Base-by-base conservation (phyloP, 2,113 vertebrate species). In the Montifringilla adamsi region DNA sequence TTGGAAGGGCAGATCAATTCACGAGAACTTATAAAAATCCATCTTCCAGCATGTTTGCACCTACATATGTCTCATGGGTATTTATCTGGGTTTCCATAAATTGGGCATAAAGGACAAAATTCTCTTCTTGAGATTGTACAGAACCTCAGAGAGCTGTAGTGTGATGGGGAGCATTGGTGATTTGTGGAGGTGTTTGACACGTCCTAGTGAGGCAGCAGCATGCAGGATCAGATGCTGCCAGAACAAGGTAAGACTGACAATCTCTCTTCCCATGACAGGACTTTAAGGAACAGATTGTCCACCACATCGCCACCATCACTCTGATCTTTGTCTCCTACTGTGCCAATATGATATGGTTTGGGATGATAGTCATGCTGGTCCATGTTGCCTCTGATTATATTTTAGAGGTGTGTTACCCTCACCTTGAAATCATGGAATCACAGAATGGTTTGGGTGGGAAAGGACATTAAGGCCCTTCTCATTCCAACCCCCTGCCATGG, bases 251-350 rank as follows among this genome's bases (percentile, higher is more conserved):
- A 23, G 52, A 20, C 55, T 93, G 63, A 63, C 41, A 26, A 10
- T 22, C 30, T 77, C 46, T 64, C 53, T 93, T 74, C 83, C 93
- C 46, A 7, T 58, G 90, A 73, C 89, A 98, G 98, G 98, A 99
- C 93, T 98, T 98, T 33, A 98, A 97, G 81, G 97, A 98, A 80
- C 98, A 98, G 95, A 97, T 98, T 21, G 80, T 98, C 74, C 98
- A 99, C 96, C 98, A 98, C 91, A 97, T 98, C 1, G 92, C 98
- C 89, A 98, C 98, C 90, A 97, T 98, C 90, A 96, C 97, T 64
- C 98, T 98, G 87, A 98, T 98, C 23, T 96, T 96, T 46, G 98
- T 98, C 96, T 98, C 98, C 56, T 98, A 98, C 96, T 98, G 98
- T 47, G 93, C 95, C 68, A 98, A 98, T 87, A 98, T 97, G 13